Base-by-base conservation (phyloP, 2,797 vertebrate genomes). In the Melopsittacus undulatus region DNA sequence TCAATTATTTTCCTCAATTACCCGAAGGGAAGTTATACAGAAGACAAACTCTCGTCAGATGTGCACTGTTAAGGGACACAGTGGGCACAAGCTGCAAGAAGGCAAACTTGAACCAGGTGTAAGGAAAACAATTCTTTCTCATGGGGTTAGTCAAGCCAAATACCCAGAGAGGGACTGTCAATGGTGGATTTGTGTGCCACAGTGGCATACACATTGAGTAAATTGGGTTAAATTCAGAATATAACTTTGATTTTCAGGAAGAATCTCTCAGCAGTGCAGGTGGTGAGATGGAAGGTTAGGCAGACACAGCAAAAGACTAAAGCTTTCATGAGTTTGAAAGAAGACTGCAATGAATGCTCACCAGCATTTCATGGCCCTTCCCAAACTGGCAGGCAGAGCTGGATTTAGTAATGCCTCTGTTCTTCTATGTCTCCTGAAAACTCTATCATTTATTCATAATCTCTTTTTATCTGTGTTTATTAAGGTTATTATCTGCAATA, bases 221-320 rank as follows among this genome's bases (percentile, higher is more conserved):
- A 52, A 11, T 7, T 11, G 27, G 30, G 22, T 29, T 51, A 36
- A 48, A 52, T 48, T 43, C 40, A 61, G 81, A 76, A 36, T 52
- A 42, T 22, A 30, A 3, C 3, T 61, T 36, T 54, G 40, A 43
- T 40, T 59, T 63, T 42, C 17, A 21, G 38, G 40, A 51, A 68
- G 66, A 56, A 21, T 4, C 17, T 66, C 22, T 38, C 45, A n/a
- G 1, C 0, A 1, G 19, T 42, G 27, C 34, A 8, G 40, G 10
- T 2, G 2, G 14, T 20, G 22, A 26, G 38, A 12, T 14, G 17
- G 49, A 46, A 51, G 9, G 16, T 29, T 30, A 29, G 11, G 12
- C 24, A 49, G 59, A 34, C 77, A 29, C 46, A 10, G 32, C 5
- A 26, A 40, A 52, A 42, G 13, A 9, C 20, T 32, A 5, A 48